Evolutionary conservation across 2,797 vertebrate species (phyloP), one percentile per base, ranked within the genome.

Genomic region (Silurus aristotelis): DNA sequence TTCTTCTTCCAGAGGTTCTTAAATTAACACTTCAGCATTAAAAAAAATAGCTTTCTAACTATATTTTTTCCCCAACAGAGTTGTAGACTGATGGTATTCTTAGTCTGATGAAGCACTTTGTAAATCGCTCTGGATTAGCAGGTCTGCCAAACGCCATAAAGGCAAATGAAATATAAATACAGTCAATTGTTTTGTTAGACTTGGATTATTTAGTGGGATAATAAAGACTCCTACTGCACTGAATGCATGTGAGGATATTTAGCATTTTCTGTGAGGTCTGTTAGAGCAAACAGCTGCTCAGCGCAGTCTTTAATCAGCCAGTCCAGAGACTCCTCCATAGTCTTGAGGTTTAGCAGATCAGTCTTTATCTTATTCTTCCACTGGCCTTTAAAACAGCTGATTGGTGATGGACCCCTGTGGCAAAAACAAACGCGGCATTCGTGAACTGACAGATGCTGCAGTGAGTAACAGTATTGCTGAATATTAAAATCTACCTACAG

Each of bases 281-380:
- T 97, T 91, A 98, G 90, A 58, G 95, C 91, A 66, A 97, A 97
- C 61, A 99, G 92, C 88, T 99, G 96, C 89, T 97, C 95, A 15
- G 97, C 95, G 27, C 97, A 98, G 79, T 94, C 94, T 85, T 95
- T 97, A 88, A 99, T 97, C 87, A 99, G 93, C 82, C 93, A 92
- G 89, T 99, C 98, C 89, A 99, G 90, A 7, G 96, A 95, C 80
- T 96, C 96, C 90, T 99, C 98, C 95, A 97, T 96, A 10, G 93
- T 90, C 66, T 95, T 93, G 68, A 99, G 92, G 89, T 96, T 94
- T 10, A 94, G 92, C 81, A 97, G 87, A 84, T 98, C 96, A 1
- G 93, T 90, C 91, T 89, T 93, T n/a, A 96, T 88, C 67, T 88
- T 93, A 86, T 93, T 90, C 55, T 91, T 90, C 6, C 56, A 84